These are phyloP conservation scores for Pocillopora meandrina DNA, from an alignment of 92 coral and sea anemone species.

Conservation along the genomic window DNA sequence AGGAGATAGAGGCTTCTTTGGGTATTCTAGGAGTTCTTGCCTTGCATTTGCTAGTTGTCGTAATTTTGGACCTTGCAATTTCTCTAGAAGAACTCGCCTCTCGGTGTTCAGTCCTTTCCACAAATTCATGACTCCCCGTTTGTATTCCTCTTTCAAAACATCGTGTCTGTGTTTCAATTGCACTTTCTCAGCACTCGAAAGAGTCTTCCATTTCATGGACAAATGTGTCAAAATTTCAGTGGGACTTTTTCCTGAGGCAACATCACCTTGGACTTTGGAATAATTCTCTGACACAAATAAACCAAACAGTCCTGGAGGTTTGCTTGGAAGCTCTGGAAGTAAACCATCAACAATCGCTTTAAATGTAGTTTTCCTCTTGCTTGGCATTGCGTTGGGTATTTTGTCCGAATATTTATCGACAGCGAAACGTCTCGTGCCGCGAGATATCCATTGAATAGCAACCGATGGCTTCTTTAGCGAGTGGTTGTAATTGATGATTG, in stretches of 20 bases:
- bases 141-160: constrained; percentile 43
- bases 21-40: constrained; percentile 58
- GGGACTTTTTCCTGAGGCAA: constrained; percentile 9
- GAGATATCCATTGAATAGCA: constrained; percentile 31
- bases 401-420: constrained; percentile 28
- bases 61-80: constrained; percentile 52
- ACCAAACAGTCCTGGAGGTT: constrained; percentile 70
- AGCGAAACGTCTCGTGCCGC: constrained; percentile 16
- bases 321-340: constrained; percentile 60
- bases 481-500: background rate
- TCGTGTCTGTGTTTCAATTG: constrained; percentile 55
- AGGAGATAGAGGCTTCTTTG: constrained; percentile 65
- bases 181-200: constrained; percentile 44
- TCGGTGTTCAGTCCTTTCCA: constrained; percentile 55
- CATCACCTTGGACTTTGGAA: constrained; percentile 12
- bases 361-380: constrained; percentile 35
- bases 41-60: constrained; percentile 56
- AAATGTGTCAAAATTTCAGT: constrained; percentile 38
- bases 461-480: constrained; percentile 47
- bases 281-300: constrained; percentile 70
- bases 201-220: constrained; percentile 49
- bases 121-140: constrained; percentile 48
- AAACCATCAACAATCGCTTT: constrained; percentile 52
- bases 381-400: constrained; percentile 18
- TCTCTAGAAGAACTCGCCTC: constrained; percentile 42